phyloP scores from a whole-genome alignment of 2,888 invertebrate species.

The Leptinotarsa rubiginosa region DNA sequence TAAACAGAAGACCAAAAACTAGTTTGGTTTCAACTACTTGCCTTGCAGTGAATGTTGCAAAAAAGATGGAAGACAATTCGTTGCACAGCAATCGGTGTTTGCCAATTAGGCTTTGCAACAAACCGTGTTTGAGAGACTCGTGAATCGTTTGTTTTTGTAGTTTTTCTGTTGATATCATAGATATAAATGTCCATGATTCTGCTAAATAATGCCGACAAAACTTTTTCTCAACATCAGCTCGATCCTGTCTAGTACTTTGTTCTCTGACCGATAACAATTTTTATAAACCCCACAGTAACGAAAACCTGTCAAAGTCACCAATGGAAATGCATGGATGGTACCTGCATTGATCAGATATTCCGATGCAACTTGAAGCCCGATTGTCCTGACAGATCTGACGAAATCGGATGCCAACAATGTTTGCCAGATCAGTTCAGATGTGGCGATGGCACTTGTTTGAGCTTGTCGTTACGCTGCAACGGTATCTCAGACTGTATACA shows the following conservation, averaged over 20 bases:
- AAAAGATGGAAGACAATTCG: too few species aligned
- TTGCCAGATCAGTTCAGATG: slow-evolving; percentile 70
- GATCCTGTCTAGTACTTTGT: neutral
- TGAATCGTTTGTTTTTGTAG: too few species aligned
- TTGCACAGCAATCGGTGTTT: too few species aligned
- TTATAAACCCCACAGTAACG: slow-evolving; percentile 22
- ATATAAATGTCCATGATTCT: too few species aligned
- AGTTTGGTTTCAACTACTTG: too few species aligned
- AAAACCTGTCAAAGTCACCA: slow-evolving; percentile 60
- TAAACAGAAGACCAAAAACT: too few species aligned
- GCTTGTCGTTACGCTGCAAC: slow-evolving; percentile 68
- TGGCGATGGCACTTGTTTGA: slow-evolving; percentile 69
- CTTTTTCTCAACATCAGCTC: neutral
- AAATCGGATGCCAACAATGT: slow-evolving; percentile 77
- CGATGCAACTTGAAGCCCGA: slow-evolving; percentile 75
- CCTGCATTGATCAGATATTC: slow-evolving; percentile 66
- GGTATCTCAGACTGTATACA: slow-evolving; percentile 68
- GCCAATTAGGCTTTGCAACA: too few species aligned
- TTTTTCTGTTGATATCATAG: too few species aligned
- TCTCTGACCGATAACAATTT: neutral
- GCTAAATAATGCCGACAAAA: too few species aligned
- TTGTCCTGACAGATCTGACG: slow-evolving; percentile 84
- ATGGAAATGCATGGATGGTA: slow-evolving; percentile 70
- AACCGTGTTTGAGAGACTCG: too few species aligned
- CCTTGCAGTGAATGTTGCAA: too few species aligned